Base-by-base conservation (phyloP, 2,113 vertebrate genomes). In the Mus spicilegus region DNA sequence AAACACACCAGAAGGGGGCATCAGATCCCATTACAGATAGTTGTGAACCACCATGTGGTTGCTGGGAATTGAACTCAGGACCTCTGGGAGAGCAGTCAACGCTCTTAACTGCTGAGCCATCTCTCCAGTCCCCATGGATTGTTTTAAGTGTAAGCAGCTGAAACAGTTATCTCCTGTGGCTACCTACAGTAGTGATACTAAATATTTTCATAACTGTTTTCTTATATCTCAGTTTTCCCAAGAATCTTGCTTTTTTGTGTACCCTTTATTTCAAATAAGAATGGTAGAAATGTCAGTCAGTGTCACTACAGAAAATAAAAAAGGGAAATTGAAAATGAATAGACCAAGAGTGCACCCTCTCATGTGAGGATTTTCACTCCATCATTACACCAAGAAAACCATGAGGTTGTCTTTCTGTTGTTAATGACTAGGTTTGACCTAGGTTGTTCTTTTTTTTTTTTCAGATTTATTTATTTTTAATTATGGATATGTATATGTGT, bases 91-190 rank as follows among this genome's bases (percentile, higher is more conserved):
- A 54, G 54, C 54, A 54, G 54, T 54, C 11, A 13, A 11, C 2
- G 54, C 54, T 54, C 54, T 54, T 54, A 54, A 54, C 54, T 13
- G 13, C 54, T 54, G 54, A 54, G 54, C 54, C 54, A 54, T 54
- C 11, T 54, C 54, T 54, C 11, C 54, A 54, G 54, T 13, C 11
- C 54, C 54, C 11, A 1, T 17, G 46, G 76, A 46, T 30, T 28
- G 87, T 80, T 91, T 95, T 93, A 96, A 89, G 49, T 42, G 46
- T 20, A 84, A 95, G 84, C 36, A 65, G 58, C 28, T 63, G 19
- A 30, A 78, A 92, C 4, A 24, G 22, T 86, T 89, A 81, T 67
- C 26, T 75, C 19, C 46, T 78, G 26, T 58, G 63, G 36, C 51
- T 87, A 30, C 42, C 36, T 73, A 72, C 85, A 95, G 49, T n/a